phyloP scores from a whole-genome alignment of 2,113 vertebrate genomes.

The Girardinichthys multiradiatus region DNA sequence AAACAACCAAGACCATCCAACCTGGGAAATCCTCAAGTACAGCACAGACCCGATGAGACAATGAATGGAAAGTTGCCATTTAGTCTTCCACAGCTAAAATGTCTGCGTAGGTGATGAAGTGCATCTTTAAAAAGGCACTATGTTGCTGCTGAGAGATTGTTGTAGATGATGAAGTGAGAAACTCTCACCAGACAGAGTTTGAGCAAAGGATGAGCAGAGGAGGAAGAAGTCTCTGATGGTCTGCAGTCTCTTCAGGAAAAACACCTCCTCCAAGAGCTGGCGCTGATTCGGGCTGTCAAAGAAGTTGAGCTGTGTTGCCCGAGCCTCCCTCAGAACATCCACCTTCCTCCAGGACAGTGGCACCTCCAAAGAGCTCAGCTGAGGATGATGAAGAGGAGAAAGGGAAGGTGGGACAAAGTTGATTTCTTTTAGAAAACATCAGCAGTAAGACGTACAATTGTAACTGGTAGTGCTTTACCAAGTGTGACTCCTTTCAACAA shows the following conservation, averaged over 20 bases:
- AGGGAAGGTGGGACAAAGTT: no score
- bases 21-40: no score
- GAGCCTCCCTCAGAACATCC: conserved; percentile 92
- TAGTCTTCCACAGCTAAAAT: no score
- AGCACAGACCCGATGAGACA: no score
- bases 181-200: conserved; percentile 90
- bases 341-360: conserved; percentile 93
- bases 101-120: no score
- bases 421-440: no score
- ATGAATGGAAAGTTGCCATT: no score
- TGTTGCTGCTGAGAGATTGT: background rate
- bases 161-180: background rate
- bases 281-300: conserved; percentile 88
- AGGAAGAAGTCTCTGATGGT: conserved; percentile 96
- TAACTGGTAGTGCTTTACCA: no score
- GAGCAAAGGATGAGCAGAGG: conserved; percentile 92
- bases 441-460: no score
- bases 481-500: no score
- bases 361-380: conserved; percentile 96
- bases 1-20: background rate
- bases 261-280: conserved; percentile 93
- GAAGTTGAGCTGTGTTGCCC: conserved; percentile 90
- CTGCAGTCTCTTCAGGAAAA: conserved; percentile 96
- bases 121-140: no score
- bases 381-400: fast-evolving